Conservation (phyloP, 2,888 invertebrate genomes). For the Oxytorus armatus region DNA sequence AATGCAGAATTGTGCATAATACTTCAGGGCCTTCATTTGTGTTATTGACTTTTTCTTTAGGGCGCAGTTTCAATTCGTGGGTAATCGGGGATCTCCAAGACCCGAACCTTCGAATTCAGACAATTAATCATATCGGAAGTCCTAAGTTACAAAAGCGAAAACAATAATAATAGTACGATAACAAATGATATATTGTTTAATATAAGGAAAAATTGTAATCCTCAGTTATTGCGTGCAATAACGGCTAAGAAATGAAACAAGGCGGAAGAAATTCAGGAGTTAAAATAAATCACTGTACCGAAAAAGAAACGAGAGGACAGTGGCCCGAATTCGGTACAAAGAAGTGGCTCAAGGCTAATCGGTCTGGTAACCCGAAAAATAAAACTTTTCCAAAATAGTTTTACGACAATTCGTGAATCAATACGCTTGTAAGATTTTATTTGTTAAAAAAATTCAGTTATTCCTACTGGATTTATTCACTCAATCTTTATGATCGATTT, state of each 20-base stretch:
- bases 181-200: neutral
- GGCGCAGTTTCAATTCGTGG: too few relatives aligned
- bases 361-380: constrained; percentile 46
- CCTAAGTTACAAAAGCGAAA: too few relatives aligned
- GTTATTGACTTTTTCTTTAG: too few relatives aligned
- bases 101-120: too few relatives aligned
- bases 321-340: constrained; percentile 21
- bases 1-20: too few relatives aligned
- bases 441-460: too few relatives aligned
- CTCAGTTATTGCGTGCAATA: neutral
- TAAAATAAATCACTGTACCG: constrained; percentile 19
- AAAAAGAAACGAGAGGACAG: constrained; percentile 31
- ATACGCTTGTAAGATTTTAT: constrained; percentile 4
- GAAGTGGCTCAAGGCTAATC: constrained; percentile 53
- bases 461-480: neutral
- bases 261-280: constrained; percentile 27
- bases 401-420: constrained; percentile 15
- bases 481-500: too few relatives aligned
- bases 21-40: too few relatives aligned
- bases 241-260: constrained; percentile 16
- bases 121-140: too few relatives aligned
- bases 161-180: too few relatives aligned
- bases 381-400: constrained; percentile 8
- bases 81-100: too few relatives aligned
- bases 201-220: neutral